Conservation (phyloP, 2,888 invertebrate genomes). For the Bursaphelenchus okinawaensis region DNA sequence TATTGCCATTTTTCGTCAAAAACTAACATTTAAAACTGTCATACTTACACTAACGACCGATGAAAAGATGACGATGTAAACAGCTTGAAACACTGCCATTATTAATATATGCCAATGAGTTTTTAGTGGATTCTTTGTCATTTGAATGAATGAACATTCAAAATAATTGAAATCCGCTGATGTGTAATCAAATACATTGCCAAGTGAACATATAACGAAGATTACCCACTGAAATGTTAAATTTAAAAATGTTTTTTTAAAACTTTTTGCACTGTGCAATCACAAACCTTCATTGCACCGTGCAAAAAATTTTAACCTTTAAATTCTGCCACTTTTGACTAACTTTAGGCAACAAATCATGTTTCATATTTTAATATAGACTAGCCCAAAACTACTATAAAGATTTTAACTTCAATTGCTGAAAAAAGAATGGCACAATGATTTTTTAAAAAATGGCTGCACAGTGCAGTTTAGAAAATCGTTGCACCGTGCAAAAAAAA, state of each 20-base stretch:
- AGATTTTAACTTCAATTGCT: too few relatives aligned
- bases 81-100: constrained; percentile 19
- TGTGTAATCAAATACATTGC: constrained; percentile 6
- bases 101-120: constrained; percentile 27
- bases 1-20: not conserved
- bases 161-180: constrained; percentile 15
- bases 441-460: too few relatives aligned
- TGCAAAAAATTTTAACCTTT: too few relatives aligned
- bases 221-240: constrained; percentile 15
- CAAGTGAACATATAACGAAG: not conserved
- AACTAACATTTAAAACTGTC: not conserved
- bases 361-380: too few relatives aligned
- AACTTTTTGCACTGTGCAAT: not conserved
- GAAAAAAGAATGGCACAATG: too few relatives aligned
- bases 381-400: too few relatives aligned
- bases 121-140: constrained; percentile 21
- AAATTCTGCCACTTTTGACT: too few relatives aligned
- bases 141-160: constrained; percentile 14
- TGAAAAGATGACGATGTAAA: constrained; percentile 12
- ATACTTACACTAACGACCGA: constrained; percentile 15
- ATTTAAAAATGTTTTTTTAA: too few relatives aligned
- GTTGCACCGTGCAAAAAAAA: too few relatives aligned
- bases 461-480: too few relatives aligned
- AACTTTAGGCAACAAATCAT: too few relatives aligned
- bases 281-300: not conserved